Base-by-base conservation (phyloP, 2,888 invertebrate species). In the Nomada lathburiana region DNA sequence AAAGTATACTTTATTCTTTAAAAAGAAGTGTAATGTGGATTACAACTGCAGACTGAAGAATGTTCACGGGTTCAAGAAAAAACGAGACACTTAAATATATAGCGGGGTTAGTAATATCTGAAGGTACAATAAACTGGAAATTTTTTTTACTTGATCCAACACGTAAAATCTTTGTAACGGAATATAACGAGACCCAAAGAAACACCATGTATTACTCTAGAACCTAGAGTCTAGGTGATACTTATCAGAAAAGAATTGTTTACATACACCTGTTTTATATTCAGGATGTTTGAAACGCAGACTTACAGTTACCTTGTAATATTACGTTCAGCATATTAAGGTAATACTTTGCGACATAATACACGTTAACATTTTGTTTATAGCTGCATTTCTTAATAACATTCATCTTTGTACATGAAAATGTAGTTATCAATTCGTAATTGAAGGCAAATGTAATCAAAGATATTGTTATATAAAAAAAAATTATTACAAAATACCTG, bases 241-340 rank as follows among this genome's bases (percentile, higher is more conserved):
- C 62, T 57, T 42, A 77, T 83, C 60, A 62, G 63, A 83, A 69
- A 77, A 79, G 68, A 60, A 82, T 76, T 87, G 70, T 74, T 64
- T 80, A 74, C 60, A 72, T 72, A 76, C 47, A 81, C 63, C 52
- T 76, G 62, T 86, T 83, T 86, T 77, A 64, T 82, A 86, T 82
- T 85, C 77, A 84, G 80, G 82, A 80, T 80, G 77, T 87, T 89
- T 86, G 82, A 90, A 87, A 88, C 29, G 75, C 80, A 79, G 63
- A 63, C 57, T 80, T 76, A 59, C 16, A 62, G 29, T 65, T 55
- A 70, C 29, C 44, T 55, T 82, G 53, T 73, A 82, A 82, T 55
- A 26, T 82, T 57, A 67, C 50, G 57, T 68, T 80, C 44, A 75
- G 59, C 52, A 68, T 63, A 29, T 23, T 65, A 65, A 53, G 20